Conservation (phyloP, 2,888 invertebrate species). For the Nephrotoma flavescens region DNA sequence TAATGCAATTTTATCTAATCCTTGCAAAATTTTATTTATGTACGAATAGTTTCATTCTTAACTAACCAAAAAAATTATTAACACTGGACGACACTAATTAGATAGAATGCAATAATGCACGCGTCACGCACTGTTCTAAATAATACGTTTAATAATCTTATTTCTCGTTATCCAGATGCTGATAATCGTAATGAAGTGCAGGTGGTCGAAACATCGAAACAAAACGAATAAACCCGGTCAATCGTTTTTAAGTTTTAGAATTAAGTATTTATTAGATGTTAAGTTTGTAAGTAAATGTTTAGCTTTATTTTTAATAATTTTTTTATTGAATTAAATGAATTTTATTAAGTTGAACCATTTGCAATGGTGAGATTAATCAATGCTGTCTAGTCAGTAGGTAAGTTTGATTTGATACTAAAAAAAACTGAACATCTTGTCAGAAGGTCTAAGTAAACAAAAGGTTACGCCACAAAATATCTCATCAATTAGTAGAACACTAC, state of each 20-base stretch:
- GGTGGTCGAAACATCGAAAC: background rate
- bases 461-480: no score
- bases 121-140: background rate
- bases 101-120: background rate
- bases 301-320: background rate
- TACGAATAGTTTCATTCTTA: background rate
- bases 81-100: background rate
- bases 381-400: no score
- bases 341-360: background rate
- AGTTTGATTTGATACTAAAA: no score
- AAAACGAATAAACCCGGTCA: background rate
- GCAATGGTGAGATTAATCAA: no score
- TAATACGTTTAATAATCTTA: background rate
- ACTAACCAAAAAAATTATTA: background rate
- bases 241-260: background rate
- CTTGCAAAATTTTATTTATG: no score
- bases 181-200: background rate
- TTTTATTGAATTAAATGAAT: background rate
- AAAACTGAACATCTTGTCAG: no score
- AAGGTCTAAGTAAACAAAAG: no score
- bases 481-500: no score
- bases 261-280: background rate
- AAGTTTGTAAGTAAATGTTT: background rate
- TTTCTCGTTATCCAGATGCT: background rate
- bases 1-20: background rate